These are phyloP conservation scores for Tragelaphus oryx DNA, from an alignment of 2,797 vertebrate genomes.

Conservation along the genomic window DNA sequence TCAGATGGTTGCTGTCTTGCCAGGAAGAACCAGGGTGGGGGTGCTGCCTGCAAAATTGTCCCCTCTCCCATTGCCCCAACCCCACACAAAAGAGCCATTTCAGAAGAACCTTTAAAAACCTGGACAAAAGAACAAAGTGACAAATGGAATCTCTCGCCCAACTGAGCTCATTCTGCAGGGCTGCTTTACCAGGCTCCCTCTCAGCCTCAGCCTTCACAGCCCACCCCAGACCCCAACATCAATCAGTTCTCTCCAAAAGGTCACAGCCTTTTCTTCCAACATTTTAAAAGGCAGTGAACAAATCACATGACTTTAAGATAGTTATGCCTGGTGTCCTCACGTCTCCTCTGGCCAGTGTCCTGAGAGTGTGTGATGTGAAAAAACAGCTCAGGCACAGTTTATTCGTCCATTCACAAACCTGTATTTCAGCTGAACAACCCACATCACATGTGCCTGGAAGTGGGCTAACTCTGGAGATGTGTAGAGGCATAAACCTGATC, in stretches of 20 bases:
- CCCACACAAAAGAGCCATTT: not conserved
- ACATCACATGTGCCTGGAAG: rapidly evolving
- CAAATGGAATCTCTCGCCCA: rapidly evolving
- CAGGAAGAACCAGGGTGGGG: not conserved
- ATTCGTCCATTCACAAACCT: not conserved
- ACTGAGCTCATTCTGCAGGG: rapidly evolving
- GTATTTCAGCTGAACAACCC: rapidly evolving
- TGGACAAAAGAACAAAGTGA: not conserved
- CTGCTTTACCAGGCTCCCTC: rapidly evolving
- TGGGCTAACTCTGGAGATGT: rapidly evolving
- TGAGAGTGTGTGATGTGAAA: rapidly evolving
- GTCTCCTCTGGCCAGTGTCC: rapidly evolving
- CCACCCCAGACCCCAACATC: not conserved
- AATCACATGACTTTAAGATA: not conserved
- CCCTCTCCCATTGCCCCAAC: too few relatives aligned
- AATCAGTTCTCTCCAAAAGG: not conserved
- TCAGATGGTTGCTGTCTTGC: not conserved
- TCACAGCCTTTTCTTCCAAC: not conserved
- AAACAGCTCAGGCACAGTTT: rapidly evolving
- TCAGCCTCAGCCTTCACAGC: rapidly evolving
- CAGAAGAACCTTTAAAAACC: not conserved
- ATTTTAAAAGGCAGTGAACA: not conserved
- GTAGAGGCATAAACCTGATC: rapidly evolving
- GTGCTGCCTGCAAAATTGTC: not conserved
- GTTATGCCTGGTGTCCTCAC: rapidly evolving